Conservation (phyloP, 2,113 vertebrate genomes). For the Callorhinus ursinus region DNA sequence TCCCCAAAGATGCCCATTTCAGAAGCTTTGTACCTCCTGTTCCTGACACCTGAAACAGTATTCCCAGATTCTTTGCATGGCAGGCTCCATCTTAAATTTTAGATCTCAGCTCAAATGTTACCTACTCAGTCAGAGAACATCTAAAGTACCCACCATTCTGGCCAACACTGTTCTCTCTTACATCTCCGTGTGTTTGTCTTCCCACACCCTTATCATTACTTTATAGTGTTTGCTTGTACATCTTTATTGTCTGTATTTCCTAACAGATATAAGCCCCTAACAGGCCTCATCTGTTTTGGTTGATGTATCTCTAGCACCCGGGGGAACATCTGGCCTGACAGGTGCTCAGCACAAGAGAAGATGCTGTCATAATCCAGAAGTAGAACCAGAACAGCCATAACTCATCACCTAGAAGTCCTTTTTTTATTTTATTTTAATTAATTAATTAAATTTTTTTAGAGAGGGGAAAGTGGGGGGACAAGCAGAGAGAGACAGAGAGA, state of each 20-base stretch:
- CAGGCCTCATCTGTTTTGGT: background rate
- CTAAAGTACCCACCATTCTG: background rate
- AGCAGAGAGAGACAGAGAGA: background rate
- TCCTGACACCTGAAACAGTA: background rate
- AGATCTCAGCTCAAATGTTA: constrained; percentile 14
- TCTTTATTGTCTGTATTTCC: background rate
- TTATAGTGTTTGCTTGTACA: background rate
- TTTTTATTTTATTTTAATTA: background rate
- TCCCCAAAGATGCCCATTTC: background rate
- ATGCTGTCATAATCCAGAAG: background rate
- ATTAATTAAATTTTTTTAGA: background rate
- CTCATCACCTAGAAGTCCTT: background rate
- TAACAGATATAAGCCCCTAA: background rate
- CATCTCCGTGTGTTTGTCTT: background rate
- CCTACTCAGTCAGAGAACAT: background rate
- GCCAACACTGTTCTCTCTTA: background rate
- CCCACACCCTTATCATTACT: background rate
- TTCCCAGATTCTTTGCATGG: background rate
- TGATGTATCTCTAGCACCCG: background rate
- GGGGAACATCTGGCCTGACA: background rate
- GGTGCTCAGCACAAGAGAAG: background rate
- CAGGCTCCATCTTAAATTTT: background rate
- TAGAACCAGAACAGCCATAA: background rate
- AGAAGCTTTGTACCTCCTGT: background rate
- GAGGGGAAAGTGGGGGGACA: background rate